These are phyloP conservation scores for Ctenosaura bakeri DNA, from an alignment of 2,797 vertebrate species.

Conservation along the genomic window DNA sequence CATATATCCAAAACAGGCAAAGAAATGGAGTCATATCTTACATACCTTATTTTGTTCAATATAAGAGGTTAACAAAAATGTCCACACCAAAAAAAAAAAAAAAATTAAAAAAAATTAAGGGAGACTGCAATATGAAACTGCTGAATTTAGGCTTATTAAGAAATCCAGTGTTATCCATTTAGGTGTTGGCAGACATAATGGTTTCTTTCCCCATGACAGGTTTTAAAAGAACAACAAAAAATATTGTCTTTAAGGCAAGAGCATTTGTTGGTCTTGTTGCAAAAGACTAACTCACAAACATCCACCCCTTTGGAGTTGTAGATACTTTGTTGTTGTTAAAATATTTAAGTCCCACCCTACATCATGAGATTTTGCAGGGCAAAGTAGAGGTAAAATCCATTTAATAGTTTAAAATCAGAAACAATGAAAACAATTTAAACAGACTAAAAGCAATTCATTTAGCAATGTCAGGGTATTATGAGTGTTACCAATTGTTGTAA, in stretches of 20 bases:
- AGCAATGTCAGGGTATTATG: not conserved
- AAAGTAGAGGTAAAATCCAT: too few species aligned
- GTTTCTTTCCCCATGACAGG: not conserved
- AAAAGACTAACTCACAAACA: too few species aligned
- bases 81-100: too few species aligned
- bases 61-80: not conserved
- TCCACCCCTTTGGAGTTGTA: too few species aligned
- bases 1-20: not conserved
- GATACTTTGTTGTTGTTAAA: too few species aligned
- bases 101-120: not conserved
- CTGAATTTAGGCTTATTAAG: not conserved
- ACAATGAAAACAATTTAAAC: too few species aligned
- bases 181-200: not conserved
- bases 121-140: not conserved
- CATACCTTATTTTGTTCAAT: not conserved
- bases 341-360: too few species aligned
- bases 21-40: not conserved
- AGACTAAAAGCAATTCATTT: not conserved
- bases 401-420: too few species aligned
- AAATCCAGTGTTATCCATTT: not conserved
- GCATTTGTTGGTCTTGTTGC: too few species aligned
- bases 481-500: not conserved
- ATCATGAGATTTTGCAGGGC: too few species aligned
- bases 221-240: not conserved
- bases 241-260: too few species aligned